Evolutionary conservation across 2,113 vertebrate species (phyloP).

Genomic region (Pipa parva): DNA sequence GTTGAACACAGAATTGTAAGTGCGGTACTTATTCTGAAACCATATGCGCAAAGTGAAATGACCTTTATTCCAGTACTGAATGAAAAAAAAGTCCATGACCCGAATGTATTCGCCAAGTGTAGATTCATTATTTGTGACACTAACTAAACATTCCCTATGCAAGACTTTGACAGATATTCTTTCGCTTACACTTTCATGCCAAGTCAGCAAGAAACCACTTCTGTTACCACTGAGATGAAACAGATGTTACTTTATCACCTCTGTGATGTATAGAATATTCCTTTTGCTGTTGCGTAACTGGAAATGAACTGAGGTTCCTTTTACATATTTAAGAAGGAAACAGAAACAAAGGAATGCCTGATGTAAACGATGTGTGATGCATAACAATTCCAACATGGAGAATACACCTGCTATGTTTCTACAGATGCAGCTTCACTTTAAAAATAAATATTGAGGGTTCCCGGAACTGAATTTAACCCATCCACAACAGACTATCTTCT

Average conservation of each 20-base stretch:
- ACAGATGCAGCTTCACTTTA: too few relatives aligned
- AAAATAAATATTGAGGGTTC: too few relatives aligned
- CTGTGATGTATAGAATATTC: conserved; percentile 21
- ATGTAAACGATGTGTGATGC: too few relatives aligned
- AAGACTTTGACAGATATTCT: conserved; percentile 16
- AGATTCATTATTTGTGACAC: conserved; percentile 7
- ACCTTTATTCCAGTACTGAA: conserved; percentile 34
- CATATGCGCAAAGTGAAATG: conserved; percentile 17
- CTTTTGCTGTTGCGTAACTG: background rate
- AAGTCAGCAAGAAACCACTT: conserved; percentile 16
- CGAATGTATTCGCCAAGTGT: conserved; percentile 12
- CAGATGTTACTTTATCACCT: conserved; percentile 8
- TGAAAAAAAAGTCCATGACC: conserved; percentile 3
- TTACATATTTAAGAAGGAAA: background rate
- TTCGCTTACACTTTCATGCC: conserved; percentile 8
- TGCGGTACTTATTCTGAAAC: conserved; percentile 23
- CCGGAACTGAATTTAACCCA: too few relatives aligned
- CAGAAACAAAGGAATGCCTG: too few relatives aligned
- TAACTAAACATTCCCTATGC: background rate
- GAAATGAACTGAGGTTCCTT: background rate
- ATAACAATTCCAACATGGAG: too few relatives aligned
- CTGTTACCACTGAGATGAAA: conserved; percentile 18
- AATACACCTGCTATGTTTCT: too few relatives aligned
- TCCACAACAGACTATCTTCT: too few relatives aligned
- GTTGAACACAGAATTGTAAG: conserved; percentile 26